A percentile compares a stretch with the other conserved stretches of the same genome.
These are phyloP conservation scores for Adelognathus sp. DNA, from an alignment of 2,888 invertebrate genomes.

Conservation along the genomic window DNA sequence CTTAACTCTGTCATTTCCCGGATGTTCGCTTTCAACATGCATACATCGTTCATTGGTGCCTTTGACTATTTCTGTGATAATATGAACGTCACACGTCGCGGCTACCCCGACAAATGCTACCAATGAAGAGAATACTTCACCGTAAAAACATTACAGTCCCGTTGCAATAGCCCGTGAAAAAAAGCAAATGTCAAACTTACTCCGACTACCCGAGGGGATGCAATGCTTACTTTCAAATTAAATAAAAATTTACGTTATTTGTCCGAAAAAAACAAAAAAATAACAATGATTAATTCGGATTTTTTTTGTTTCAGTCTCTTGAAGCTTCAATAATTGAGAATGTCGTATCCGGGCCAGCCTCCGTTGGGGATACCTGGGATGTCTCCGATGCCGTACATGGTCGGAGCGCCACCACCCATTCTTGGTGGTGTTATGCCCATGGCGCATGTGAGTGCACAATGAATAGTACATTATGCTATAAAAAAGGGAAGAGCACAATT, in stretches of 20 bases:
- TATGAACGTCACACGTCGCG: not conserved
- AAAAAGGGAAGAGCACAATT: no score
- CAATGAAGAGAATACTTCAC: not conserved
- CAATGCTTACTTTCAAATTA: no score
- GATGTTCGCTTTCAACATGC: conserved; percentile 38
- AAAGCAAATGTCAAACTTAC: no score
- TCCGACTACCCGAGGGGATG: no score
- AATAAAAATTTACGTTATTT: no score
- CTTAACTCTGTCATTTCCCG: conserved; percentile 62
- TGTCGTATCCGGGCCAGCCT: conserved; percentile 95
- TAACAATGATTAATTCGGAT: not conserved
- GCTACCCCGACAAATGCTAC: not conserved
- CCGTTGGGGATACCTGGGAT: conserved; percentile 88
- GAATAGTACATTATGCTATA: not conserved
- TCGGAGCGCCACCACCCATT: conserved; percentile 85
- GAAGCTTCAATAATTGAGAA: conserved; percentile 75
- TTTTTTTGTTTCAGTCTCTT: conserved; percentile 21
- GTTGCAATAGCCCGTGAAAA: no score
- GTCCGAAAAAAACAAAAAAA: no score
- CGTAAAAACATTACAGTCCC: no score
- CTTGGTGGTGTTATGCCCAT: conserved; percentile 88
- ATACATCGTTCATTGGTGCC: not conserved
- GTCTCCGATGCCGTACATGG: conserved; percentile 86
- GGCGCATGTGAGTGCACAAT: conserved; percentile 85
- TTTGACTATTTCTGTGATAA: not conserved